Evolutionary conservation across 2,888 invertebrate genomes (phyloP).

Genomic region (Mayetiola destructor): DNA sequence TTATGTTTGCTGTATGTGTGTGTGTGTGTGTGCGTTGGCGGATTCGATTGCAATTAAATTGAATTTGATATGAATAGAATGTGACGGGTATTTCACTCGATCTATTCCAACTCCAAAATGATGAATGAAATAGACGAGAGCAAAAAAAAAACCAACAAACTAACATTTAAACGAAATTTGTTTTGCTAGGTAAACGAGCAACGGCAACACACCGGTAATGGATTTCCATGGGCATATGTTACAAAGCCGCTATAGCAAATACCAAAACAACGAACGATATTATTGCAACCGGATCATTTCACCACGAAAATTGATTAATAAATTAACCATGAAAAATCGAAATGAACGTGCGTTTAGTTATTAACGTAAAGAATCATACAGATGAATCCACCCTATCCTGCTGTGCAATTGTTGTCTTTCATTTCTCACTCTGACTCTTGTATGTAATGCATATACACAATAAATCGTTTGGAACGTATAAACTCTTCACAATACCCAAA

Average conservation of each 20-base stretch:
- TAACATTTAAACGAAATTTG: too few relatives aligned
- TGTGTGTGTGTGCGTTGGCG: background rate
- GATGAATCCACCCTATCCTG: too few relatives aligned
- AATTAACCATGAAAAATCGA: background rate
- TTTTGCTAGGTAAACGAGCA: too few relatives aligned
- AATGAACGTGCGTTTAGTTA: background rate
- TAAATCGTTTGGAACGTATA: too few relatives aligned
- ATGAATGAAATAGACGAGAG: too few relatives aligned
- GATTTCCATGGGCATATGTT: background rate
- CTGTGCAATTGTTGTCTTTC: too few relatives aligned
- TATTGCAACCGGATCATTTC: background rate
- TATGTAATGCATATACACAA: too few relatives aligned
- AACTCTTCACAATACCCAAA: too few relatives aligned
- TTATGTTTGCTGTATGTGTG: too few relatives aligned
- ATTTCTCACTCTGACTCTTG: too few relatives aligned
- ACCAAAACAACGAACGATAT: too few relatives aligned
- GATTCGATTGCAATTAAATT: background rate
- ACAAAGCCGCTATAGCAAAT: background rate
- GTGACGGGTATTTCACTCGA: background rate
- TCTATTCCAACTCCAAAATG: background rate
- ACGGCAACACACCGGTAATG: background rate
- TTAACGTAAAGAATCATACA: background rate
- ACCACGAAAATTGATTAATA: slow-evolving; percentile 11
- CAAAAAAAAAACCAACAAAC: too few relatives aligned
- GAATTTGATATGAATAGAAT: background rate